Conservation (phyloP, 2,888 invertebrate species). For the Allacma fusca region DNA sequence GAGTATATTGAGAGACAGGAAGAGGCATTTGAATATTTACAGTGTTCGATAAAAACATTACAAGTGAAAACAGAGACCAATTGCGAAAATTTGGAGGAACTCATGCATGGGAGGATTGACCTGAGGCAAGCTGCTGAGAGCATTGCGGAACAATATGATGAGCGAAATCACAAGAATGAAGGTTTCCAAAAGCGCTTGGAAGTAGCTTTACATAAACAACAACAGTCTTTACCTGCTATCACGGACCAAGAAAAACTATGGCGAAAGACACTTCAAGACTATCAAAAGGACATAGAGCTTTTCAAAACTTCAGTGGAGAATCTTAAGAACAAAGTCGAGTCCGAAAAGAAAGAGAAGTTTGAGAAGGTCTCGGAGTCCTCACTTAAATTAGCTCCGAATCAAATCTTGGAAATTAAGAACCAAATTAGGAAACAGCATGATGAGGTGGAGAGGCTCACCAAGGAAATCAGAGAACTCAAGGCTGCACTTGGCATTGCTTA, state of each 20-base stretch:
- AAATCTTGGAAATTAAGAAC: slow-evolving; percentile 13
- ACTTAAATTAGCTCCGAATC: neutral
- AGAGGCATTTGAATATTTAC: slow-evolving; percentile 49
- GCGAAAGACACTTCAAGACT: slow-evolving; percentile 46
- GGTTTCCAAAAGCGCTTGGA: slow-evolving; percentile 51
- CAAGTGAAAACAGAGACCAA: slow-evolving; percentile 49
- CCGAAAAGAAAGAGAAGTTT: neutral
- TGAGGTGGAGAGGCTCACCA: slow-evolving; percentile 3
- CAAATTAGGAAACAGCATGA: slow-evolving; percentile 27
- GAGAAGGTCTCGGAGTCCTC: neutral
- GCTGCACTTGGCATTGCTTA: neutral
- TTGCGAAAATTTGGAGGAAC: slow-evolving; percentile 45
- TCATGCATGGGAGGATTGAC: slow-evolving; percentile 41
- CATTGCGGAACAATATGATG: slow-evolving; percentile 54
- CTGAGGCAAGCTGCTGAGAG: slow-evolving; percentile 48
- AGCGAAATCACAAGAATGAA: slow-evolving; percentile 50
- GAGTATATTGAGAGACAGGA: slow-evolving; percentile 46
- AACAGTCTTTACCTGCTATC: slow-evolving; percentile 50
- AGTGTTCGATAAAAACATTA: slow-evolving; percentile 45
- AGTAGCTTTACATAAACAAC: slow-evolving; percentile 47
- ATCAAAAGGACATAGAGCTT: slow-evolving; percentile 41
- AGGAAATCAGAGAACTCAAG: slow-evolving; percentile 30
- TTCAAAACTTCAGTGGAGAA: slow-evolving; percentile 29
- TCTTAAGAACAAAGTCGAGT: slow-evolving; percentile 11
- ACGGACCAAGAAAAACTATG: slow-evolving; percentile 55